Evolutionary conservation across 2,113 vertebrate species (phyloP), one percentile per base, ranked within the genome.

Genomic region (Gadus macrocephalus): DNA sequence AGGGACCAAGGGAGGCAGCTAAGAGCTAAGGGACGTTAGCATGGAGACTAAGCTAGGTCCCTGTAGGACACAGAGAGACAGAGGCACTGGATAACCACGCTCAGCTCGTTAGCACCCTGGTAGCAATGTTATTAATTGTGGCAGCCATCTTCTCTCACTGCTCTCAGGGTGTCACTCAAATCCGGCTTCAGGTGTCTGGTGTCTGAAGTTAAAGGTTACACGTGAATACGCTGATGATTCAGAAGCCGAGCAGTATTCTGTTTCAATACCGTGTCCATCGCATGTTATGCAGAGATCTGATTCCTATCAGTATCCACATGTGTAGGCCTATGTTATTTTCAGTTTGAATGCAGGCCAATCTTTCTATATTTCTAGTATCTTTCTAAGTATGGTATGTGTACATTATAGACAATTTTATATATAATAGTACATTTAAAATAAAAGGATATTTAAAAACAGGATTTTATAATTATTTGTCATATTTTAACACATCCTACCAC

Each of bases 71-170:
- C 15, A 49, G 8, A 17, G 58, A 64, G 69, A 62, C 42, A 76
- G 17, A 16, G 14, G 67, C 73, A 74, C 66, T 66, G 42, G 42
- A 49, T 49, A 49, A 49, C 42, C 42, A 49, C 9, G 42, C 6
- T 49, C 42, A 49, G 42, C 42, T 9, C 8, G 42, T 49, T 49
- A 14, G 8, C 42, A 14, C 42, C 69, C 27, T 55, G 31, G 55
- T 70, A 74, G 73, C 55, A 49, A 49, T 49, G 42, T 14, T 49
- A 49, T 58, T 64, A 61, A 6, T 8, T 11, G 59, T 59, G 76
- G 72, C 74, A 78, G 78, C 78, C 79, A 77, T 83, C 81, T 75
- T 83, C 79, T 75, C 72, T 73, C 73, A 19, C 56, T 77, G 68
- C 31, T 35, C 31, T 78, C 72, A 73, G 19, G 75, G 55, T 62